Conservation (phyloP, 1,140 invertebrate species). For the Samia ricini region DNA sequence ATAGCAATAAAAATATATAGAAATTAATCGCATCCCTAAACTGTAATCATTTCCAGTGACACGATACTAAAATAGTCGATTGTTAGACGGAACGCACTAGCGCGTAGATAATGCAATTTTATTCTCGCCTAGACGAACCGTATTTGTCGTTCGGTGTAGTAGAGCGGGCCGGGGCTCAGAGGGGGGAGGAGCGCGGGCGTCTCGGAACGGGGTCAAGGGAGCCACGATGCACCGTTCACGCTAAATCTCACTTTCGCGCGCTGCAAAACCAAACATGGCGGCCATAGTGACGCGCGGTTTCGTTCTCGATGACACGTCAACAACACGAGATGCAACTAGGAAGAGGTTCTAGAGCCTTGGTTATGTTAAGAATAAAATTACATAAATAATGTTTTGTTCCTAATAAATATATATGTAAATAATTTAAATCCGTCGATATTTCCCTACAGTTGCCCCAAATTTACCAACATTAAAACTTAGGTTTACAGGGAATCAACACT, state of each 20-base stretch:
- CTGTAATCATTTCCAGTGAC: not conserved
- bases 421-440: no score
- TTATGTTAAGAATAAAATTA: no score
- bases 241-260: conserved; percentile 75
- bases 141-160: conserved; percentile 2
- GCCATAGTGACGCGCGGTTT: conserved; percentile 52
- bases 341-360: not conserved
- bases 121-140: not conserved
- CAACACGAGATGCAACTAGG: conserved; percentile 7
- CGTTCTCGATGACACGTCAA: conserved; percentile 56
- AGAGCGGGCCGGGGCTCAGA: not conserved
- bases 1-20: not conserved
- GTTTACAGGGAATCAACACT: no score
- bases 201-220: conserved; percentile 68
- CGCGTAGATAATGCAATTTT: not conserved
- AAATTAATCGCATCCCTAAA: not conserved
- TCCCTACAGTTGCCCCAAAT: no score
- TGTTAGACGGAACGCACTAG: not conserved
- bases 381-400: no score
- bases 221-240: conserved; percentile 68
- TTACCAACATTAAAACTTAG: no score
- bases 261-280: conserved; percentile 61
- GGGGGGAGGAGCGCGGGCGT: conserved; percentile 25
- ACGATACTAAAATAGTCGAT: conserved; percentile 3
- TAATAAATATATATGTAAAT: no score